Evolutionary conservation across 2,113 vertebrate species (phyloP).

Genomic region (Eulacestoma nigropectus): DNA sequence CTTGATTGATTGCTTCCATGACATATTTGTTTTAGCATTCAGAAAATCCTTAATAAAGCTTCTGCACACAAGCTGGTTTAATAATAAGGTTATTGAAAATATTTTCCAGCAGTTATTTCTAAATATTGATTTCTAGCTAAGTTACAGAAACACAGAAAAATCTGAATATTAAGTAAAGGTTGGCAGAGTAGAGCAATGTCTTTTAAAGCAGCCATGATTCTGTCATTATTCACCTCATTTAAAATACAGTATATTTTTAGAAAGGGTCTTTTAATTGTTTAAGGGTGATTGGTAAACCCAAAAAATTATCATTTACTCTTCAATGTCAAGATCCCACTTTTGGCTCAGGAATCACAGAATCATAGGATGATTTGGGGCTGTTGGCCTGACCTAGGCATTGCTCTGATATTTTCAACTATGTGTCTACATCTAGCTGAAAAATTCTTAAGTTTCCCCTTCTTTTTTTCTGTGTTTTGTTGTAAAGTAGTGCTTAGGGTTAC

Average conservation of each 20-base stretch:
- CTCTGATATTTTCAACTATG: not conserved
- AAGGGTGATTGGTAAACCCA: not conserved
- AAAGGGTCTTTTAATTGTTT: not conserved
- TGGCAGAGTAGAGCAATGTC: not conserved
- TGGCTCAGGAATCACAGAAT: not conserved
- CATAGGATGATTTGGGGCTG: not conserved
- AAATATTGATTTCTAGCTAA: conserved; percentile 30
- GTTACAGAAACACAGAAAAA: not conserved
- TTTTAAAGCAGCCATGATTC: not conserved
- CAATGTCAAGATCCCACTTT: not conserved
- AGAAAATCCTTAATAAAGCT: conserved; percentile 55
- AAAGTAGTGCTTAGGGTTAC: not conserved
- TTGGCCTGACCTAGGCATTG: not conserved
- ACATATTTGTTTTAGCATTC: conserved; percentile 57
- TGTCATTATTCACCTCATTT: not conserved
- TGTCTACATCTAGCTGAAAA: not conserved
- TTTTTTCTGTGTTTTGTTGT: not conserved
- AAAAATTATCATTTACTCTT: not conserved
- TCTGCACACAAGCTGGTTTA: conserved; percentile 55
- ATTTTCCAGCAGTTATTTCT: conserved; percentile 58
- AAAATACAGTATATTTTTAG: not conserved
- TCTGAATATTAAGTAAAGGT: not conserved
- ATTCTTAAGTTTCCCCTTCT: not conserved
- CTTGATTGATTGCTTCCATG: conserved; percentile 63
- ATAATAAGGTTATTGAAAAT: conserved; percentile 63